These are phyloP conservation scores for Peromyscus aztecus DNA, from an alignment of 2,797 vertebrate species.

Conservation along the genomic window DNA sequence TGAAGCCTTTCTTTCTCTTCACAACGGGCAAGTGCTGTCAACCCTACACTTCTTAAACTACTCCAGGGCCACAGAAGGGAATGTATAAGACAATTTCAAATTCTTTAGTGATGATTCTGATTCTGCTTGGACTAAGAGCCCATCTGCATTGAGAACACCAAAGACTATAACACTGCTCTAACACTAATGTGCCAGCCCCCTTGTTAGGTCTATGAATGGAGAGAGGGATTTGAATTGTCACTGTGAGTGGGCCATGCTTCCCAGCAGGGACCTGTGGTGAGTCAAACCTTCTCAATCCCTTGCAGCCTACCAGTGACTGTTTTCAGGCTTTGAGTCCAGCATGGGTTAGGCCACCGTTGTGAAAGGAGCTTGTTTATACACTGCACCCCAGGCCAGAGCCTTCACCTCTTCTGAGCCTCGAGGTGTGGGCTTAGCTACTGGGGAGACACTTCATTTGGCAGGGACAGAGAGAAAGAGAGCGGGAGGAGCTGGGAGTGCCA, in stretches of 20 bases:
- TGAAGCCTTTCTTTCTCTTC: conserved; percentile 4
- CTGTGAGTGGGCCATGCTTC: not conserved
- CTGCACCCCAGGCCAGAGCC: not conserved
- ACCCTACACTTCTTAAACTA: not conserved
- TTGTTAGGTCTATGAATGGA: not conserved
- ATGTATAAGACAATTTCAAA: not conserved
- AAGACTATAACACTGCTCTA: not conserved
- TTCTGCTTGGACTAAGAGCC: not conserved
- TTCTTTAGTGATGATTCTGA: conserved; percentile 31
- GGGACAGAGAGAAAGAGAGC: not conserved
- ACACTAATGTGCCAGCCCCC: not conserved
- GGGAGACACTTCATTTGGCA: not conserved
- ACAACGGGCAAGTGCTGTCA: conserved; percentile 31
- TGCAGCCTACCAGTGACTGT: not conserved
- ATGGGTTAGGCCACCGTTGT: not conserved
- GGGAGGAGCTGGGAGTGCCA: not conserved
- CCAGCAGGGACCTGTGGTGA: not conserved
- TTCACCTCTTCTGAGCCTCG: not conserved
- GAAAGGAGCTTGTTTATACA: not conserved
- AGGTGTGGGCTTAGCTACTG: not conserved
- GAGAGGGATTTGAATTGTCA: not conserved
- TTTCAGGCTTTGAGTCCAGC: conserved; percentile 37
- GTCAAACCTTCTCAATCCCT: not conserved
- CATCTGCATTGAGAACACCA: not conserved
- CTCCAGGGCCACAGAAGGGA: not conserved